Evolutionary conservation across 2,797 vertebrate genomes (phyloP), one percentile per base, ranked within the genome.

Genomic region (Acanthurus lineatus): DNA sequence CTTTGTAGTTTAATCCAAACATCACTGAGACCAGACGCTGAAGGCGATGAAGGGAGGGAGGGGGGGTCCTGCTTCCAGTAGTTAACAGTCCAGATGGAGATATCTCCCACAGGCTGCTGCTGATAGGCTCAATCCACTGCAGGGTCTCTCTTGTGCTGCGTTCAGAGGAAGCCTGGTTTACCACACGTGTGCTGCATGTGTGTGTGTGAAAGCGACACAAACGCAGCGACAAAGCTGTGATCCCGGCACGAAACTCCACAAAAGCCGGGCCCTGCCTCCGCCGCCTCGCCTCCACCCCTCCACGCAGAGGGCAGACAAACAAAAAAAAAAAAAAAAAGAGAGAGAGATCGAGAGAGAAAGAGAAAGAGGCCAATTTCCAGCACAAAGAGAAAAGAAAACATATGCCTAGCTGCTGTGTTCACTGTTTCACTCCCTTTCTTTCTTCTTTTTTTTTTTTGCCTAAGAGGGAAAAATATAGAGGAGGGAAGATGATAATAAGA

Each of bases 341-440:
- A 79, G 28, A 62, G 0, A 53, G 42, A 77, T 45, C 25, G 5
- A 56, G 16, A 53, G 40, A 16, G 35, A 56, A 28, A 73, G 52
- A 78, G 51, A 89, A 71, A 83, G 81, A 82, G 71, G 75, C 77
- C n/a, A 71, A 85, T 91, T 90, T 76, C 62, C 77, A 92, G 87
- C 75, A 90, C 88, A 92, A 87, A 82, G 84, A 86, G 79, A 90
- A 83, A 85, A 86, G 81, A 88, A 86, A 92, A 89, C 76, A 88
- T 88, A 76, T 77, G 66, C 83, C 74, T 71, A 22, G 56, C 69
- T 71, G 69, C 83, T 78, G 60, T 45, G 57, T 81, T 84, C 68
- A 80, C 58, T 38, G 40, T 70, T 81, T 76, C 58, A 42, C 69
- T 77, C 64, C 48, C 59, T 47, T 72, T 66, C 49, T 54, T 56